phyloP scores from a whole-genome alignment of 2,888 invertebrate species.

The Trissolcus brochymenae region DNA sequence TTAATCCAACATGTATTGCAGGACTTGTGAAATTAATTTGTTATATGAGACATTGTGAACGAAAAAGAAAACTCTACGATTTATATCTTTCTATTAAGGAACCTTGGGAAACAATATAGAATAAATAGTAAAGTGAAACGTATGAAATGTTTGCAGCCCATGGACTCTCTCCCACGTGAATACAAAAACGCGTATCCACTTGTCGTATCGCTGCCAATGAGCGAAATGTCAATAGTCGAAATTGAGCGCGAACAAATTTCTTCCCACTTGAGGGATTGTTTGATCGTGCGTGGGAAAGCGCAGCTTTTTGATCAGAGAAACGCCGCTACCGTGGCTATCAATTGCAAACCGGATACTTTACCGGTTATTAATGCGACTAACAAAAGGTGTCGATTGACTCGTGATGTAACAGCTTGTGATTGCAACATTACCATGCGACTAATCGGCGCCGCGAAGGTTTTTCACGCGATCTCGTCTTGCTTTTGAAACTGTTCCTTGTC shows the following conservation, averaged over 20 bases:
- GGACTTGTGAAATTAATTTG: too few species aligned
- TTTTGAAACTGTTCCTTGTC: too few species aligned
- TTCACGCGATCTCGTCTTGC: too few species aligned
- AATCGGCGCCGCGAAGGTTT: too few species aligned
- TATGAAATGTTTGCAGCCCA: too few species aligned
- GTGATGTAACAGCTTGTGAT: constrained; percentile 9
- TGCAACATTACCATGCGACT: constrained; percentile 6
- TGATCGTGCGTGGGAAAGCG: constrained; percentile 23
- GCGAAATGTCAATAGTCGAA: background rate
- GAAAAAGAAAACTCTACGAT: background rate
- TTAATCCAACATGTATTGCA: too few species aligned
- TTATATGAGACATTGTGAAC: too few species aligned
- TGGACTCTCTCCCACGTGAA: too few species aligned
- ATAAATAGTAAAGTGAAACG: too few species aligned
- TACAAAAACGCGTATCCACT: too few species aligned
- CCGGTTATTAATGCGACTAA: constrained; percentile 17
- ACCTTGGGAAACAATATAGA: background rate
- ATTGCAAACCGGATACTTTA: constrained; percentile 19
- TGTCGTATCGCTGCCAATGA: too few species aligned
- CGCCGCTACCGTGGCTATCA: constrained; percentile 16
- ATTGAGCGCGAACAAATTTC: background rate
- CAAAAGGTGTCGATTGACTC: constrained; percentile 19
- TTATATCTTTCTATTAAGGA: background rate
- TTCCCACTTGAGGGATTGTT: background rate
- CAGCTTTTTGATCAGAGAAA: constrained; percentile 10